Conservation (phyloP, 1,140 invertebrate genomes). For the Brachionus sp. region DNA sequence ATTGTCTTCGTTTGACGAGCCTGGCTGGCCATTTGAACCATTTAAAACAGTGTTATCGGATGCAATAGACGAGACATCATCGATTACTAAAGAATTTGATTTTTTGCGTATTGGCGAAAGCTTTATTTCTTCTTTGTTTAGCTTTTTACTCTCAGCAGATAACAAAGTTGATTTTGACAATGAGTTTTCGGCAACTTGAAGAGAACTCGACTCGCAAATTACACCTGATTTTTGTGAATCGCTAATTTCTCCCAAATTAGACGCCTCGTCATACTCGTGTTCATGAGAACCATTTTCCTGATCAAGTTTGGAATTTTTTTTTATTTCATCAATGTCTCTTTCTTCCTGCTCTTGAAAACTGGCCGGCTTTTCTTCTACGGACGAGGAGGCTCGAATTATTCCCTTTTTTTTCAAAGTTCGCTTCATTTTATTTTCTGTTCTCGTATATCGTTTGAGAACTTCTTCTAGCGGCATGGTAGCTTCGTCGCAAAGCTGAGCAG, state of each 20-base stretch:
- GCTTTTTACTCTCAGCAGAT: not conserved
- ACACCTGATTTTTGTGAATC: constrained; percentile 35
- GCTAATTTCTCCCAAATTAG: constrained; percentile 32
- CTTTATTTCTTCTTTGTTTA: constrained; percentile 37
- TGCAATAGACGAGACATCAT: constrained; percentile 14
- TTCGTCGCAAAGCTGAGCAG: constrained; percentile 15
- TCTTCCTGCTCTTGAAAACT: constrained; percentile 38
- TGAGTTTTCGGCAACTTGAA: not conserved
- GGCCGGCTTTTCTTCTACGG: not conserved
- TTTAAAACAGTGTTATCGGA: constrained; percentile 6
- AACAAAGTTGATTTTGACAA: not conserved
- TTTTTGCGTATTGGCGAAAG: constrained; percentile 41
- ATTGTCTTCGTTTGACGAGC: constrained; percentile 8
- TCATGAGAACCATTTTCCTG: not conserved
- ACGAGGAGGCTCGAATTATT: not conserved
- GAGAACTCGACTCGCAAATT: not conserved
- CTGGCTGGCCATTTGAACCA: not conserved
- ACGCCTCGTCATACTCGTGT: constrained; percentile 26
- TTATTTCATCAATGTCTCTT: constrained; percentile 41
- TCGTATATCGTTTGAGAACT: constrained; percentile 36
- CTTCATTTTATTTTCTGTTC: constrained; percentile 17
- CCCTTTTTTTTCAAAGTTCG: constrained; percentile 22
- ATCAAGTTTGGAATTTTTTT: constrained; percentile 24
- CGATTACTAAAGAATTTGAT: not conserved
- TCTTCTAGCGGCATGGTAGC: constrained; percentile 39